Evolutionary conservation across 2,888 invertebrate genomes (phyloP).

Genomic region (Eretmocerus hayati): DNA sequence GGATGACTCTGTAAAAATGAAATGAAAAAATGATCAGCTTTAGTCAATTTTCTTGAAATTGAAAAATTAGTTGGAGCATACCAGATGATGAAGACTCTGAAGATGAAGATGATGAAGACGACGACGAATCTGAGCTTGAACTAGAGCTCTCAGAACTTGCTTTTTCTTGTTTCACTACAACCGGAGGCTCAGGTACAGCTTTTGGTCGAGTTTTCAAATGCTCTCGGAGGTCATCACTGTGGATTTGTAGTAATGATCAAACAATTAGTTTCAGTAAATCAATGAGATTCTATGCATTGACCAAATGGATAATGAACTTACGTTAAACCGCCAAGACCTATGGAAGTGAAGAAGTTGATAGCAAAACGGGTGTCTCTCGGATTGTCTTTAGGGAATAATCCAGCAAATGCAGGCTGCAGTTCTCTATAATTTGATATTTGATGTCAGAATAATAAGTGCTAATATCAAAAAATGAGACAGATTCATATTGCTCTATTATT

Average conservation of each 20-base stretch:
- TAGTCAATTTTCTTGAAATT: not conserved
- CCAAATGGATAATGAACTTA: slow-evolving; percentile 45
- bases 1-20: slow-evolving; percentile 16
- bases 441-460: slow-evolving; percentile 17
- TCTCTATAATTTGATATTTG: no score
- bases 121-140: slow-evolving; percentile 28
- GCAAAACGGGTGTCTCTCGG: slow-evolving; percentile 95
- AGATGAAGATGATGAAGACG: slow-evolving; percentile 19
- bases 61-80: no score
- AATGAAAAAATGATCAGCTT: not conserved
- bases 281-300: not conserved
- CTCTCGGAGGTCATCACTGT: slow-evolving; percentile 74
- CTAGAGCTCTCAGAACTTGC: slow-evolving; percentile 27
- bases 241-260: slow-evolving; percentile 23
- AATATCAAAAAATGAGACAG: slow-evolving; percentile 1
- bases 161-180: slow-evolving; percentile 22
- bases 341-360: slow-evolving; percentile 53
- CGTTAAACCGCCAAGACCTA: slow-evolving; percentile 86
- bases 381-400: slow-evolving; percentile 91
- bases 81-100: slow-evolving; percentile 20
- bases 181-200: slow-evolving; percentile 24
- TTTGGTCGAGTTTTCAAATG: slow-evolving; percentile 77
- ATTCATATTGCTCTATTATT: not conserved
- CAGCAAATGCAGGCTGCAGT: slow-evolving; percentile 76
- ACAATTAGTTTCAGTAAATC: not conserved